Percentiles rank a stretch among this genome's conserved stretches.
These are phyloP conservation scores for Pimephales promelas DNA, from an alignment of 2,113 vertebrate species.

Conservation along the genomic window DNA sequence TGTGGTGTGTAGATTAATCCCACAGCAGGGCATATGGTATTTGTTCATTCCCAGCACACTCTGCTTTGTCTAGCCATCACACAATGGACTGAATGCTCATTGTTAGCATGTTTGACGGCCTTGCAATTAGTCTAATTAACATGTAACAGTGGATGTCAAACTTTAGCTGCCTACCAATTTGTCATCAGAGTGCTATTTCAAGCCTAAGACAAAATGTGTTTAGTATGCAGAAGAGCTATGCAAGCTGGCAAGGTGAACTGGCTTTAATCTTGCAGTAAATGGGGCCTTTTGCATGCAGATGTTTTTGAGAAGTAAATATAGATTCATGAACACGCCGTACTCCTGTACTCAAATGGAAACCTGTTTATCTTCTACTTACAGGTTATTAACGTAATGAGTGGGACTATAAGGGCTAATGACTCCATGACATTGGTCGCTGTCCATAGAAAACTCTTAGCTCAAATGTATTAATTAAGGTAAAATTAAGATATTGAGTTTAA, in stretches of 20 bases:
- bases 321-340: constrained; percentile 7
- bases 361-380: constrained; percentile 57
- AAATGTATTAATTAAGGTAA: constrained; percentile 38
- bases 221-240: background rate
- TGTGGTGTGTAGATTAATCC: constrained; percentile 42
- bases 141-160: constrained; percentile 3
- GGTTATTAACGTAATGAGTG: constrained; percentile 59
- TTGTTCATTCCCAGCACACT: constrained; percentile 9
- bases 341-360: constrained; percentile 32
- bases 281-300: constrained; percentile 22
- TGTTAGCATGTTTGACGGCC: background rate
- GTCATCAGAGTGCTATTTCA: constrained; percentile 1
- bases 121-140: constrained; percentile 15
- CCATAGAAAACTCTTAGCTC: constrained; percentile 50
- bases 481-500: background rate
- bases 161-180: background rate
- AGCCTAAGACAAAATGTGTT: background rate
- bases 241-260: background rate
- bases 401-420: constrained; percentile 52
- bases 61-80: constrained; percentile 1
- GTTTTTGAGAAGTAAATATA: constrained; percentile 45
- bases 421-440: constrained; percentile 54
- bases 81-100: constrained; percentile 23
- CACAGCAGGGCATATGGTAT: constrained; percentile 33
- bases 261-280: constrained; percentile 11